Evolutionary conservation across 2,888 invertebrate genomes (phyloP), one percentile per base, ranked within the genome.

Genomic region (Dorcus hopei): DNA sequence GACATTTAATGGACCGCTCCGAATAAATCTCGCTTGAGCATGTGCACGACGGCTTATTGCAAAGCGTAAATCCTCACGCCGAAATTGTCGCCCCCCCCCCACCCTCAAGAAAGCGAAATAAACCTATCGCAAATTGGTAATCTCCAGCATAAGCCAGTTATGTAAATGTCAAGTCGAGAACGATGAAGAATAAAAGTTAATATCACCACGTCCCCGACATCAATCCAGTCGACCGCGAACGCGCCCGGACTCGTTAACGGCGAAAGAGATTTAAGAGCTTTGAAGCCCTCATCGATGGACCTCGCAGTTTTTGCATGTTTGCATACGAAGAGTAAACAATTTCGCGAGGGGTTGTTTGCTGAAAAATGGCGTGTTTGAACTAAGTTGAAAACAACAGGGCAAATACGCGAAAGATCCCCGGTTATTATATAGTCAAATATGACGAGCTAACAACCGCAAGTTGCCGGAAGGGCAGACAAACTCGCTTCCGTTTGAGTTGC

Each of bases 121-220:
- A 45, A 45, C 14, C 45, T 23, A 14, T 23, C 45, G 45, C 11
- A 45, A 45, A 45, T 45, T 45, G 9, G 52, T 49, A 52, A 58
- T 43, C 53, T 58, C 59, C 52, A 54, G 45, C 43, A 59, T 54
- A 59, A 61, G 56, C 59, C 49, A 58, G 59, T 61, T 61, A 61
- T 61, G 59, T 50, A 59, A 61, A 54, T 57, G 58, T 59, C 57
- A 57, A 61, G 53, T 59, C 51, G 58, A 57, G 58, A 64, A 61
- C 47, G 58, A 62, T 62, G 65, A 62, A 62, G 61, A 64, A 65
- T 63, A 65, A 55, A 48, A 57, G 61, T 61, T 67, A 65, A 65
- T 65, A 64, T 62, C 58, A 65, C 64, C 69, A 69, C 68, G 69
- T 69, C 61, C 50, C 54, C 54, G 61, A 63, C 69, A 69, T 69